phyloP scores from a whole-genome alignment of 2,888 invertebrate species.

The Erynnis tages region DNA sequence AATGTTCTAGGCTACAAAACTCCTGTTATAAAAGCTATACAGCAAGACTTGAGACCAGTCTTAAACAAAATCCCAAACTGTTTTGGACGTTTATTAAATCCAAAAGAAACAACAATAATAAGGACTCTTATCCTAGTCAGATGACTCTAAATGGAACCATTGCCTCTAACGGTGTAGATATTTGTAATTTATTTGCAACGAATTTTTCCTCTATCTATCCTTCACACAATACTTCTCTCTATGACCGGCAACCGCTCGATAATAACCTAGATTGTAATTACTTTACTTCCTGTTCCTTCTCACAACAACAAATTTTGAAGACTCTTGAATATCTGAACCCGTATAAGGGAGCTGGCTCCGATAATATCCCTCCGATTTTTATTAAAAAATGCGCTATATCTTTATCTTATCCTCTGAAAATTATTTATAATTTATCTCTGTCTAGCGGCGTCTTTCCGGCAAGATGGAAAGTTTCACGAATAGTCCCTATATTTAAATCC shows the following conservation, averaged over 20 bases:
- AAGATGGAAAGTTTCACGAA: neutral
- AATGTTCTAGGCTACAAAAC: neutral
- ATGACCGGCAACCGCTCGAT: neutral
- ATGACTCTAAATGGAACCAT: neutral
- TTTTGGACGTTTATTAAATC: too few relatives aligned
- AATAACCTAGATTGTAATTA: neutral
- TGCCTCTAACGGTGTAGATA: neutral
- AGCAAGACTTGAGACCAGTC: neutral
- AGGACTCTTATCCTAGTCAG: neutral
- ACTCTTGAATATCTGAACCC: neutral
- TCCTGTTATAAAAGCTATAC: neutral
- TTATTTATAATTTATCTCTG: neutral
- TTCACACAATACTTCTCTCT: neutral
- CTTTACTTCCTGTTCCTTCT: neutral
- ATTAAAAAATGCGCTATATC: neutral
- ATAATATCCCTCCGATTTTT: neutral
- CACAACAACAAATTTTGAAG: neutral
- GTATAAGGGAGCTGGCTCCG: neutral
- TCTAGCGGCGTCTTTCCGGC: neutral
- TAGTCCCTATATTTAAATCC: conserved; percentile 2
- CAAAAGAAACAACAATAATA: too few relatives aligned
- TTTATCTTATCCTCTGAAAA: neutral
- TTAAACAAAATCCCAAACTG: neutral
- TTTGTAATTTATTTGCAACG: neutral
- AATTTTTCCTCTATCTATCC: neutral